These are phyloP conservation scores for Hirtodrosophila histrioides DNA, from an alignment of 2,888 invertebrate genomes.

Conservation along the genomic window DNA sequence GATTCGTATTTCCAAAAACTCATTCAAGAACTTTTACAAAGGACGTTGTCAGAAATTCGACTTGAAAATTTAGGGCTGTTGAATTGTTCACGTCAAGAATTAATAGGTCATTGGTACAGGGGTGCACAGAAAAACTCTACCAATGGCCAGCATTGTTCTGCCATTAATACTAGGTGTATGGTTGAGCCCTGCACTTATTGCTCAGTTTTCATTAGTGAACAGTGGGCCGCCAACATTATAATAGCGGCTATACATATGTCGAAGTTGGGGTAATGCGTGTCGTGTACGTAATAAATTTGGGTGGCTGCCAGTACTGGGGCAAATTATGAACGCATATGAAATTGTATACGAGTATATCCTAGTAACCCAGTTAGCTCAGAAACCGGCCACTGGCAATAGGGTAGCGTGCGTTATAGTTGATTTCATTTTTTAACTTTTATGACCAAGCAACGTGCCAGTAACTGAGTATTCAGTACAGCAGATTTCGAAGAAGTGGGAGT, in stretches of 20 bases:
- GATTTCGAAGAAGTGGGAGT: not conserved
- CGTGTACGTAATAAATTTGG: conserved; percentile 59
- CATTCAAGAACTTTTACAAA: conserved; percentile 20
- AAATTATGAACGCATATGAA: conserved; percentile 73
- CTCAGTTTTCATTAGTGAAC: conserved; percentile 58
- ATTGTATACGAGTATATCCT: conserved; percentile 62
- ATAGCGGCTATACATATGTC: conserved; percentile 18
- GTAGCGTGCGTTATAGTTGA: conserved; percentile 55
- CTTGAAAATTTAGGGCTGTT: conserved; percentile 31
- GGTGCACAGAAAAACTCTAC: not conserved
- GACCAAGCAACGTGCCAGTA: not conserved
- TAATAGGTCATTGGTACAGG: conserved; percentile 67
- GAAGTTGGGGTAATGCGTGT: conserved; percentile 65
- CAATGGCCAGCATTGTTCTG: conserved; percentile 46
- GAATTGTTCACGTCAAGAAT: conserved; percentile 53
- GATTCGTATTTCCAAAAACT: conserved; percentile 13
- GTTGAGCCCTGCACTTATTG: conserved; percentile 40
- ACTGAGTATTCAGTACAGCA: not conserved
- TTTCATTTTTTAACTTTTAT: conserved; percentile 43
- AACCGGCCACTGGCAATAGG: conserved; percentile 10
- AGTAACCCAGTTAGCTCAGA: conserved; percentile 69
- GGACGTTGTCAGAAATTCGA: conserved; percentile 22
- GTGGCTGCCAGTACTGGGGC: conserved; percentile 62
- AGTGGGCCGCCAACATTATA: conserved; percentile 33
- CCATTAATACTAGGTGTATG: conserved; percentile 44